Conservation (phyloP, 2,113 vertebrate genomes). For the Stigmatopora nigra region DNA sequence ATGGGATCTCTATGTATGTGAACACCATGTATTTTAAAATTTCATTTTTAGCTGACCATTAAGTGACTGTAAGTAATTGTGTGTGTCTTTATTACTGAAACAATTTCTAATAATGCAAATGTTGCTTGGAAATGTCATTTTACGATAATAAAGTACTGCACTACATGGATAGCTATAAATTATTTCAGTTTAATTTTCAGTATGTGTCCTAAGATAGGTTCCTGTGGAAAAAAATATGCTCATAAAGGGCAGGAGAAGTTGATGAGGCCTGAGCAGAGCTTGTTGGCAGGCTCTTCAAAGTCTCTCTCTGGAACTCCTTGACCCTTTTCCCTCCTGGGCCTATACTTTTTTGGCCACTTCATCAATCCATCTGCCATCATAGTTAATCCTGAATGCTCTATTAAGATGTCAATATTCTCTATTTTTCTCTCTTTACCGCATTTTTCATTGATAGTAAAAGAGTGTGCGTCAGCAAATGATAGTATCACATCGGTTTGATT, state of each 20-base stretch:
- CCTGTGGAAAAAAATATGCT: slow-evolving; percentile 2
- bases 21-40: too few relatives aligned
- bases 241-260: slow-evolving; percentile 4
- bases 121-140: too few relatives aligned
- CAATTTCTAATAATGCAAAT: too few relatives aligned
- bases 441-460: slow-evolving; percentile 44
- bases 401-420: slow-evolving; percentile 21
- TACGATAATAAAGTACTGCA: neutral
- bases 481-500: slow-evolving; percentile 35
- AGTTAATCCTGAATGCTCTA: slow-evolving; percentile 21
- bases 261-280: slow-evolving; percentile 6
- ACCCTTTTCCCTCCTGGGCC: neutral
- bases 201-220: neutral
- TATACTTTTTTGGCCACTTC: slow-evolving; percentile 5
- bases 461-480: slow-evolving; percentile 29
- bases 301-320: slow-evolving; percentile 6
- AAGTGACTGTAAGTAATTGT: too few relatives aligned
- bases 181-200: neutral
- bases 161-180: neutral
- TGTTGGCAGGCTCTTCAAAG: slow-evolving; percentile 8
- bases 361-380: neutral
- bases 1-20: too few relatives aligned
- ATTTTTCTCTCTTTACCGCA: slow-evolving; percentile 14
- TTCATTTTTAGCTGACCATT: too few relatives aligned
- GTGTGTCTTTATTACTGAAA: too few relatives aligned